phyloP scores from a whole-genome alignment of 2,888 invertebrate species.

The Apoda limacodes region DNA sequence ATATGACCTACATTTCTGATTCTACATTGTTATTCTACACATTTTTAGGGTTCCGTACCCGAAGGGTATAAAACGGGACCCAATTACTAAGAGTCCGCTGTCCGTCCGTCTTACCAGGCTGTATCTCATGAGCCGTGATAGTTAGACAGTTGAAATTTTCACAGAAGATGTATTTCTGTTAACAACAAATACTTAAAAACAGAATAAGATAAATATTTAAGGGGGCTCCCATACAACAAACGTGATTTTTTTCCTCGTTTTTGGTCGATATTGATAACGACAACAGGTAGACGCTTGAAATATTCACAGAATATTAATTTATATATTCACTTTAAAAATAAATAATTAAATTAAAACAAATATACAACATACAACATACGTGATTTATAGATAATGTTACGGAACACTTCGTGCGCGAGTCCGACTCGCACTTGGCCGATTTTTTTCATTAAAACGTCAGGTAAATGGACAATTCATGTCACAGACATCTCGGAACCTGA shows the following conservation, averaged over 20 bases:
- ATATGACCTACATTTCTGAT: no score
- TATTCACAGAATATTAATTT: background rate
- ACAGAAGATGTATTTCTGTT: slow-evolving; percentile 1
- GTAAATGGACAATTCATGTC: no score
- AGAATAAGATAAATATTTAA: background rate
- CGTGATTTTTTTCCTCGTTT: background rate
- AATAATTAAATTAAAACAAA: background rate
- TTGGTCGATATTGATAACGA: background rate
- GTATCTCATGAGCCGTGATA: background rate
- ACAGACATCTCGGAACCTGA: no score
- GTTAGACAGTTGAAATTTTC: slow-evolving; percentile 1
- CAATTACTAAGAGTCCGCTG: background rate
- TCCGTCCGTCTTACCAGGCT: background rate
- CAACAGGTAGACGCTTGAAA: background rate
- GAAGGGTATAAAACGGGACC: background rate
- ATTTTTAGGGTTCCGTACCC: background rate
- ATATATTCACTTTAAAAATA: background rate
- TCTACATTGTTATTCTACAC: no score
- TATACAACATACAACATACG: background rate
- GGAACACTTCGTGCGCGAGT: no score
- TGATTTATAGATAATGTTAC: background rate
- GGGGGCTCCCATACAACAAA: background rate
- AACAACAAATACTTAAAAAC: background rate
- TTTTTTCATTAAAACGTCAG: no score
- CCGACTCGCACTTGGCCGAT: no score